Evolutionary conservation across 2,888 invertebrate genomes (phyloP).

Genomic region (Agriopis marginaria): DNA sequence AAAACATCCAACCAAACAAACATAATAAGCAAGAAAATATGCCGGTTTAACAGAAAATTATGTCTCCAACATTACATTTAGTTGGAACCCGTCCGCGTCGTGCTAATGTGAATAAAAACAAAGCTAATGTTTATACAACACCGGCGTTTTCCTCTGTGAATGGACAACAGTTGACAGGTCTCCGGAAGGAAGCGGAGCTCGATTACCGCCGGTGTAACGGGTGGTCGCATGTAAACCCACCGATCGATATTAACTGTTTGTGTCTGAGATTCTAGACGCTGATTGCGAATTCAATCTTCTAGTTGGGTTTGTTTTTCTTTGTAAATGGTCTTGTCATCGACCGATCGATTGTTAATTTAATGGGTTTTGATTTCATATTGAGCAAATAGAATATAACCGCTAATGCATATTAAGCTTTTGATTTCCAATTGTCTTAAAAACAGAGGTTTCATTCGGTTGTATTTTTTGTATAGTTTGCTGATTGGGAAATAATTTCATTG

Average conservation of each 20-base stretch:
- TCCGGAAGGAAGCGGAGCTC: slow-evolving; percentile 80
- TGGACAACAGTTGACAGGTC: slow-evolving; percentile 56
- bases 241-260: slow-evolving; percentile 62
- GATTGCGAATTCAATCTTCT: slow-evolving; percentile 44
- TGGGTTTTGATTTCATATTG: neutral
- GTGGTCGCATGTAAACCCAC: slow-evolving; percentile 67
- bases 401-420: no score
- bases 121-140: slow-evolving; percentile 49
- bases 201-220: slow-evolving; percentile 73
- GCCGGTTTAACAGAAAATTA: slow-evolving; percentile 3
- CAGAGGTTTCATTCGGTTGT: no score
- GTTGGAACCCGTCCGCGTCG: slow-evolving; percentile 16
- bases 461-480: no score
- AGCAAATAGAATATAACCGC: no score
- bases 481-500: no score
- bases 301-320: slow-evolving; percentile 18
- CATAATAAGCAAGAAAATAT: neutral
- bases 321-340: slow-evolving; percentile 17
- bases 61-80: slow-evolving; percentile 16
- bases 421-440: no score
- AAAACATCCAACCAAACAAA: slow-evolving; percentile 1
- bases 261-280: slow-evolving; percentile 46
- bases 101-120: slow-evolving; percentile 42
- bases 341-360: neutral
- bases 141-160: slow-evolving; percentile 56